Conservation (phyloP, 2,797 vertebrate genomes). For the Tamandua tetradactyla region DNA sequence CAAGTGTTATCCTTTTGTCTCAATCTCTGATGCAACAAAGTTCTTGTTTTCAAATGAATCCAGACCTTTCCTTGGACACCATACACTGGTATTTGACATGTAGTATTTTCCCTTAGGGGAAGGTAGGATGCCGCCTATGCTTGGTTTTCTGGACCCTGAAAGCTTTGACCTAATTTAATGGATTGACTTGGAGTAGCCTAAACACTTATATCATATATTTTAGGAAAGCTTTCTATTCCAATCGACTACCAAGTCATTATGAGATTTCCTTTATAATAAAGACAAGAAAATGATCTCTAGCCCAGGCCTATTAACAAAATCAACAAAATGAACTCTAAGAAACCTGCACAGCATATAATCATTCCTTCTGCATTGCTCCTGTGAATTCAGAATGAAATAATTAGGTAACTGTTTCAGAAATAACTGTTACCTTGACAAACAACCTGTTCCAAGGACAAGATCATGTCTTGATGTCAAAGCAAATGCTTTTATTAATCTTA, state of each 20-base stretch:
- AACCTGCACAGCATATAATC: conserved; percentile 34
- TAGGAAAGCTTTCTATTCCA: conserved; percentile 55
- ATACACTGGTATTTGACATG: background rate
- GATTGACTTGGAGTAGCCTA: conserved; percentile 24
- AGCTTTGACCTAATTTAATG: conserved; percentile 7
- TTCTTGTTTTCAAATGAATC: background rate
- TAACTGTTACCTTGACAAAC: conserved; percentile 58
- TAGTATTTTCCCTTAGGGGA: background rate
- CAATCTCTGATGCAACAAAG: background rate
- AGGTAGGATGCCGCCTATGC: background rate
- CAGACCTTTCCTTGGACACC: background rate
- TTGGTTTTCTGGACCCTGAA: conserved; percentile 16
- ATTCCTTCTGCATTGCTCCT: conserved; percentile 58
- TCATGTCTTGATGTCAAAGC: conserved; percentile 64
- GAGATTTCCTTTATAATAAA: background rate
- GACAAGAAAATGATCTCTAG: background rate
- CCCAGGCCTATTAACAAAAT: conserved; percentile 67
- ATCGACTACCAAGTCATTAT: conserved; percentile 24
- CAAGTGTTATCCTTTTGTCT: background rate
- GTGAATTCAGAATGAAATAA: conserved; percentile 71
- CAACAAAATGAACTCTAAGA: conserved; percentile 64
- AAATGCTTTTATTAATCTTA: conserved; percentile 72
- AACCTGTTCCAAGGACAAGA: conserved; percentile 62
- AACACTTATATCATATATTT: conserved; percentile 31
- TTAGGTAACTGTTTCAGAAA: conserved; percentile 52